Conservation (phyloP, 2,113 vertebrate species). For the Gallinago jamesoni region DNA sequence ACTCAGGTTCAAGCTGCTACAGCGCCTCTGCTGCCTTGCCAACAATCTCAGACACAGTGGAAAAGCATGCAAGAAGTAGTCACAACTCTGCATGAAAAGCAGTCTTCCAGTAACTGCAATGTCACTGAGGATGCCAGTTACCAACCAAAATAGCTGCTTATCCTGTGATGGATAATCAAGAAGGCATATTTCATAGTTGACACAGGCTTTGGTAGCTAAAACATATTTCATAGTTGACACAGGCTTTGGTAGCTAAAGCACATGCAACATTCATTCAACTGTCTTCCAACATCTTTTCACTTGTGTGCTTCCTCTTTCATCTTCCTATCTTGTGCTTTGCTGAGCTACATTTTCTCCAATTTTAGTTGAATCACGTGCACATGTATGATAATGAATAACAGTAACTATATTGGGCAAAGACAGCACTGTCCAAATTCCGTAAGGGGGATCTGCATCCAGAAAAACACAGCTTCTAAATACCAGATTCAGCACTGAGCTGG, state of each 20-base stretch:
- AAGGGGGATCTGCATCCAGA: neutral
- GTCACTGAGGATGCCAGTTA: neutral
- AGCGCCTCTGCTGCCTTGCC: neutral
- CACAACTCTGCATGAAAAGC: neutral
- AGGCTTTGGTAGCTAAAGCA: neutral
- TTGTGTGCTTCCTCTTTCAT: neutral
- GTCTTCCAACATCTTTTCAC: neutral
- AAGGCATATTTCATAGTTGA: neutral
- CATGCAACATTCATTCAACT: neutral
- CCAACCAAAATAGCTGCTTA: neutral
- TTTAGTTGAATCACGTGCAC: neutral
- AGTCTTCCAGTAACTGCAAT: neutral
- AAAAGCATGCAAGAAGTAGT: neutral
- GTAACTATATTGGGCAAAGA: neutral
- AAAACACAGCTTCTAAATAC: neutral
- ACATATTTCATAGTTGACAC: neutral
- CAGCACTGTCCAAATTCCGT: neutral
- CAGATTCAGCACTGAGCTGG: neutral
- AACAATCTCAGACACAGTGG: neutral
- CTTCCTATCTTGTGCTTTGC: neutral
- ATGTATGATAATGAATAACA: neutral
- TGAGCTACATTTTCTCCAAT: neutral
- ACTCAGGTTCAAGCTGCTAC: rapidly evolving
- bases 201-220: neutral
- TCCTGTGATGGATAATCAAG: neutral